These are phyloP conservation scores for Sitta carolinensis DNA, from an alignment of 2,797 vertebrate species.

Conservation along the genomic window DNA sequence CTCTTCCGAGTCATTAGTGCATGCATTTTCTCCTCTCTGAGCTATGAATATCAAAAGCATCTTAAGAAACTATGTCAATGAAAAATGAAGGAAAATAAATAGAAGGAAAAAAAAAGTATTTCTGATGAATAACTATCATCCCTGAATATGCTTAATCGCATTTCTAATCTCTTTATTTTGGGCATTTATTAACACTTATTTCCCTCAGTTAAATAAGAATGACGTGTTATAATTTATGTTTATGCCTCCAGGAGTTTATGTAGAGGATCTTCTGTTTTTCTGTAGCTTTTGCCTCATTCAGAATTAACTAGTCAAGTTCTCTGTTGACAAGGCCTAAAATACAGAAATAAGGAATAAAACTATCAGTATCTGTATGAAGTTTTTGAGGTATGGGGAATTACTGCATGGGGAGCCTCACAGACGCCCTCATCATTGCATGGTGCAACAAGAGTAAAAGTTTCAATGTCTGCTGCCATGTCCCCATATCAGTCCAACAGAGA, in stretches of 20 bases:
- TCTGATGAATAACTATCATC: neutral
- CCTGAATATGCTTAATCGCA: neutral
- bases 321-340: neutral
- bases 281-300: neutral
- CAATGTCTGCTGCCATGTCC: neutral
- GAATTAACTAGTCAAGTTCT: neutral
- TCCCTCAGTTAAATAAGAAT: conserved; percentile 34
- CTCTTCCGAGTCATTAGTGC: conserved; percentile 42
- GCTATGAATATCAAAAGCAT: conserved; percentile 43
- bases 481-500: neutral
- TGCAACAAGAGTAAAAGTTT: neutral
- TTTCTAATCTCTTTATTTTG: conserved; percentile 26
- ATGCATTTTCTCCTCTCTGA: conserved; percentile 47
- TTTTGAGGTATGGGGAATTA: neutral
- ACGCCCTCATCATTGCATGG: neutral
- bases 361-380: neutral
- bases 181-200: conserved; percentile 23
- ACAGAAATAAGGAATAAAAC: neutral
- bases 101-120: neutral
- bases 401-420: neutral
- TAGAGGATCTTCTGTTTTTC: neutral
- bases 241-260: neutral
- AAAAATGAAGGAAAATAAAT: conserved; percentile 56
- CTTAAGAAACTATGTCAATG: conserved; percentile 35
- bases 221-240: conserved; percentile 9